Base-by-base conservation (phyloP, 2,888 invertebrate species). In the Polia nebulosa region DNA sequence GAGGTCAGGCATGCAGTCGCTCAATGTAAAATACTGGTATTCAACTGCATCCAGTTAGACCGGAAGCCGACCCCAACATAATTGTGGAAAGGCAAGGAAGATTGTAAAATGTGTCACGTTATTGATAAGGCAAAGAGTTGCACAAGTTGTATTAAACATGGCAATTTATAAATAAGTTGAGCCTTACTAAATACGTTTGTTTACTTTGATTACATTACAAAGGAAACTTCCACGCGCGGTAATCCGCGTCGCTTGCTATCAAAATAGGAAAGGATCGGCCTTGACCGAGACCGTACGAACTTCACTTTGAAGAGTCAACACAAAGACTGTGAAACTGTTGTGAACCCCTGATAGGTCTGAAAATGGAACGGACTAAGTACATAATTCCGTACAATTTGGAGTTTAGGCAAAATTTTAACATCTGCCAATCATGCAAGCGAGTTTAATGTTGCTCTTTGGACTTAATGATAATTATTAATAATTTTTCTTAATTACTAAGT, bases 151-250 rank as follows among this genome's bases (percentile, higher is more conserved):
- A 13, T 27, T 22, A 62, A 13, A 57, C 20, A 22, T 44, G 44
- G 20, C 11, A 53, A 57, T 44, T 41, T 57, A 39, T 56, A 39
- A 58, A 61, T 66, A 51, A 56, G 27, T 53, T 63, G 17, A 45
- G 25, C 25, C 25, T 55, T 47, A 34, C n/a, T 34, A 52, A 36
- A 41, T 45, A 52, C 22, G 22, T 39, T 17, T 63, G 32, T 55
- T 72, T 63, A 72, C 32, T 25, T 72, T 70, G 71, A 77, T 76
- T 32, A 72, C 62, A 49, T 57, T 71, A 78, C 53, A 59, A 74
- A 74, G 52, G 52, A 78, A 73, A 61, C 39, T 62, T 49, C 58
- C 53, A 36, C 15, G n/a, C 17, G 9, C 51, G 25, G 22, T 39
- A 60, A 61, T 57, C 41, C 34, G 34, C 41, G 53, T 20, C 68